Evolutionary conservation across 64 coral and sea anemone species (phyloP).

Genomic region (Astreopora myriophthalma): DNA sequence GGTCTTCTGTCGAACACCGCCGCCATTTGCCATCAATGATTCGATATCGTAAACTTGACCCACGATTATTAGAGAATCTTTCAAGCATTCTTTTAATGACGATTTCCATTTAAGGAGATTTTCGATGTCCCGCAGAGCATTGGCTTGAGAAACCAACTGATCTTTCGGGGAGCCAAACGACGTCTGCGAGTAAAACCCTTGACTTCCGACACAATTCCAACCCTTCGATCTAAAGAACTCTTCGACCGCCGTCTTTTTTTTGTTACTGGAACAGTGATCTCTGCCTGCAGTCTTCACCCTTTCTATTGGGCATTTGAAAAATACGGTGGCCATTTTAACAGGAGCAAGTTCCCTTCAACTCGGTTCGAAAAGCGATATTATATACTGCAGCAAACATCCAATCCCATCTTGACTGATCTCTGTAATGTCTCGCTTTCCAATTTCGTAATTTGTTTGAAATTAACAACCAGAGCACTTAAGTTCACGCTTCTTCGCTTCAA

Average conservation of each 20-base stretch:
- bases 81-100: background rate
- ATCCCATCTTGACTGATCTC: background rate
- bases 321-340: conserved; percentile 2
- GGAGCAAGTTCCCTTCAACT: background rate
- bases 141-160: conserved; percentile 2
- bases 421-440: conserved; percentile 17
- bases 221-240: background rate
- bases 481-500: background rate
- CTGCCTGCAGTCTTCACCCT: background rate
- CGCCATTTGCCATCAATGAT: background rate
- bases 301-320: background rate
- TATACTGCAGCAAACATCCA: background rate
- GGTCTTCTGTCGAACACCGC: background rate
- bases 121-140: conserved; percentile 25
- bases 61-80: conserved; percentile 12
- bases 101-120: conserved; percentile 24
- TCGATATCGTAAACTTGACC: conserved; percentile 42
- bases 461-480: background rate
- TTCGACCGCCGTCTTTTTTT: background rate
- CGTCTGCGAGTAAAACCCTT: conserved; percentile 13
- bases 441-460: conserved; percentile 51
- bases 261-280: background rate
- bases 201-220: background rate
- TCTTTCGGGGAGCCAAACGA: conserved; percentile 4
- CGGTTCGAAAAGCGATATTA: background rate